Evolutionary conservation across 2,797 vertebrate genomes (phyloP), one percentile per base, ranked within the genome.

Genomic region (Epinephelus coioides): DNA sequence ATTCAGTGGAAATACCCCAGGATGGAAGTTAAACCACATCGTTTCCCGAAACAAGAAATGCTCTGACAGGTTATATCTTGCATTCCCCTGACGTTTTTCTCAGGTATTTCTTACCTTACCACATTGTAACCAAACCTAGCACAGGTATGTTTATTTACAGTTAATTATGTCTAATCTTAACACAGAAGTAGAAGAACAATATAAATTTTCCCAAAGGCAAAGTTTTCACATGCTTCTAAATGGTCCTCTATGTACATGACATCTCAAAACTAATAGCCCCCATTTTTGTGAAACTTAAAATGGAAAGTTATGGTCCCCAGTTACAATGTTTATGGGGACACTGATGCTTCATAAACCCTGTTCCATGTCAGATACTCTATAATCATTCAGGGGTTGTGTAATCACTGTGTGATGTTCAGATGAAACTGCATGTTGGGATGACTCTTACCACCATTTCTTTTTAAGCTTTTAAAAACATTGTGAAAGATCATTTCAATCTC

Each of bases 1-100:
- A 67, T 55, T 61, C 56, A 14, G 19, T 83, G 77, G 79, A 87
- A 84, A 69, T 73, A 34, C 74, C 79, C 73, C 3, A 9, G 53
- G 43, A 69, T 40, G 15, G 40, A 61, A 21, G 34, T 53, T 15
- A 27, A 43, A 67, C 15, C 19, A 54, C 53, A 55, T 61, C 56
- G 55, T 61, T 81, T 61, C 56, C 73, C 47, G 66, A 65, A 40
- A 60, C 43, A 5, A 40, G 65, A 55, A 69, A 78, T 81, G 69
- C 47, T 50, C 7, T 50, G 34, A 70, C 87, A 84, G 66, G 87
- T 77, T 69, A 69, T 55, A 55, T 38, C 70, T 46, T 43, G 72
- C 64, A 54, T 25, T 14, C 13, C 14, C 5, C 4, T 56, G 53
- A 25, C 30, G 5, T 25, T 55, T 27, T 55, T 27, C 13, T 55